These are phyloP conservation scores for Heliconius ismenius DNA, from an alignment of 2,888 invertebrate species.

Conservation along the genomic window DNA sequence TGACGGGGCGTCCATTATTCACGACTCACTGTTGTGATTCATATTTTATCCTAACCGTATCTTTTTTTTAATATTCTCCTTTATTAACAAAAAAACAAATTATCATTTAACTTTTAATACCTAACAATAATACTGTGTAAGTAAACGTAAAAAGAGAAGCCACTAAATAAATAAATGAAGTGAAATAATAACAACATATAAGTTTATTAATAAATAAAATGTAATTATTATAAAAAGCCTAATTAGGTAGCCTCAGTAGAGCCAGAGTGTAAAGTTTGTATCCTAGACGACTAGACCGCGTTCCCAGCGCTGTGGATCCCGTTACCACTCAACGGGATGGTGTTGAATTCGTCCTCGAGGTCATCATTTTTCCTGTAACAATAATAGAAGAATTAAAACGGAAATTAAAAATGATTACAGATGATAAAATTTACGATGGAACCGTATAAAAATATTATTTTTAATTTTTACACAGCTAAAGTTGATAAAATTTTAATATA, in stretches of 20 bases:
- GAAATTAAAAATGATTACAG: neutral
- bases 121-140: conserved; percentile 8
- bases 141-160: conserved; percentile 4
- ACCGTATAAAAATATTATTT: too few relatives aligned
- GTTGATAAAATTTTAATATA: too few relatives aligned
- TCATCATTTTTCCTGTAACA: conserved; percentile 73
- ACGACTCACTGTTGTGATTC: conserved; percentile 18
- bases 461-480: too few relatives aligned
- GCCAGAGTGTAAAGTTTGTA: conserved; percentile 41
- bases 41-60: neutral
- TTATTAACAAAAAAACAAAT: neutral
- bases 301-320: conserved; percentile 74
- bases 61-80: neutral
- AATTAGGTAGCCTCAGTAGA: conserved; percentile 21
- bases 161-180: conserved; percentile 3
- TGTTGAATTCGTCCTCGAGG: conserved; percentile 77
- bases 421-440: neutral
- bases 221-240: conserved; percentile 14
- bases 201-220: conserved; percentile 16
- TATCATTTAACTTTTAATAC: neutral
- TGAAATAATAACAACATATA: conserved; percentile 17
- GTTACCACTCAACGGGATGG: conserved; percentile 74
- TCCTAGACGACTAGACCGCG: conserved; percentile 64
- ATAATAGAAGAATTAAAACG: neutral
- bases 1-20: conserved; percentile 29